Evolutionary conservation across 2,113 vertebrate genomes (phyloP), one percentile per base, ranked within the genome.

Genomic region (Ondatra zibethicus): DNA sequence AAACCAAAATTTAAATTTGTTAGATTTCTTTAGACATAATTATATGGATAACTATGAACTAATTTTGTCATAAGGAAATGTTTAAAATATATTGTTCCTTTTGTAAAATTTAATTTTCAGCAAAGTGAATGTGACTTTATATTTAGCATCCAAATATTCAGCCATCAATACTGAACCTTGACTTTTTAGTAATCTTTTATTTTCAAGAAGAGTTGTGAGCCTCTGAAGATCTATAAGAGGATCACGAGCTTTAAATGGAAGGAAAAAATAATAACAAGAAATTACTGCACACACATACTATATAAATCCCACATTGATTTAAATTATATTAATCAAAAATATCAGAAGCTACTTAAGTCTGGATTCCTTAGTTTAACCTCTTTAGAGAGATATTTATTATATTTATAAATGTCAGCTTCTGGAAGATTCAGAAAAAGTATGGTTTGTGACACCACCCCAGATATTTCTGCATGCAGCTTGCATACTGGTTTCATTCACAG

Each of bases 241-340:
- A 89, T 55, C 93, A 29, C 82, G 0, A 39, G 58, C 29, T 33
- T 58, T 66, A 87, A 66, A 72, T 80, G 2, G 9, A 3, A 85
- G 76, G 36, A 0, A n/a, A 84, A 89, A 89, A 72, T 36, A 73
- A 47, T 78, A 11, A 47, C 2, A 12, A 45, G 19, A 42, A 81
- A 87, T 87, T 31, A 5, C 52, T 76, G 2, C 16, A 72, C 7
- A 31, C 11, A 95, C 72, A 52, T 33, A 36, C 4, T 70, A 39
- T 6, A 85, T 77, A 33, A 47, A 73, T 84, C 90, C 33, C 1
- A 92, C 33, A 89, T 42, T 87, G 61, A 87, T 82, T 91, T 92
- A 93, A 68, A 89, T 89, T 80, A 94, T 91, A 27, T 75, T 94
- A 92, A n/a, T 17, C 29, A 7, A 75, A 52, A 76, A 10, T 91